Evolutionary conservation across 2,113 vertebrate species (phyloP).

Genomic region (Pterocles burchelli): DNA sequence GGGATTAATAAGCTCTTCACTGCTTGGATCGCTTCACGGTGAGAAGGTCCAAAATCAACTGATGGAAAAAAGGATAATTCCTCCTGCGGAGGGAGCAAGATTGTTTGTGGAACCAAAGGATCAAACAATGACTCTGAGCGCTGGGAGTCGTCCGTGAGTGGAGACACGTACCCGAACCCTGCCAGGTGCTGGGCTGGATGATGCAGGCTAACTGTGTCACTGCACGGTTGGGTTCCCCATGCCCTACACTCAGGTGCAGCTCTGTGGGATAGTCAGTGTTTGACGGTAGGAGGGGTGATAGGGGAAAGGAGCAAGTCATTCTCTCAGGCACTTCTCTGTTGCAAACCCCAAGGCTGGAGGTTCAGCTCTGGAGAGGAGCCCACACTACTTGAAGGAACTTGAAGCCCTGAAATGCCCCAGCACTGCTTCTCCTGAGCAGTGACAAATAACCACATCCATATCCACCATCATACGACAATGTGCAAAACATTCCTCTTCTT

Average conservation of each 20-base stretch:
- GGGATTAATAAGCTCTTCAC: constrained; percentile 34
- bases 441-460: not conserved
- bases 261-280: not conserved
- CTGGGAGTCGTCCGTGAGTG: not conserved
- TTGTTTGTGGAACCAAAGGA: constrained; percentile 37
- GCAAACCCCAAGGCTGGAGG: not conserved
- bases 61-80: constrained; percentile 24
- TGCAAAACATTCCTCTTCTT: not conserved
- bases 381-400: not conserved
- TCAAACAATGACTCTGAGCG: not conserved
- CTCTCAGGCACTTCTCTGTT: not conserved
- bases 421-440: not conserved
- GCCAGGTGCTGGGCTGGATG: accelerated
- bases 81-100: not conserved
- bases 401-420: not conserved
- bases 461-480: accelerated
- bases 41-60: constrained; percentile 53
- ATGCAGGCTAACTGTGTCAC: not conserved
- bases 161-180: not conserved
- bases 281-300: not conserved
- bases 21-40: not conserved
- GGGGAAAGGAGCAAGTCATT: not conserved
- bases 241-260: not conserved
- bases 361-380: accelerated
- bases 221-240: accelerated